A percentile compares a stretch with the other conserved stretches of the same genome.
Evolutionary conservation across 2,113 vertebrate genomes (phyloP).

Genomic region (Ptilonorhynchus violaceus): DNA sequence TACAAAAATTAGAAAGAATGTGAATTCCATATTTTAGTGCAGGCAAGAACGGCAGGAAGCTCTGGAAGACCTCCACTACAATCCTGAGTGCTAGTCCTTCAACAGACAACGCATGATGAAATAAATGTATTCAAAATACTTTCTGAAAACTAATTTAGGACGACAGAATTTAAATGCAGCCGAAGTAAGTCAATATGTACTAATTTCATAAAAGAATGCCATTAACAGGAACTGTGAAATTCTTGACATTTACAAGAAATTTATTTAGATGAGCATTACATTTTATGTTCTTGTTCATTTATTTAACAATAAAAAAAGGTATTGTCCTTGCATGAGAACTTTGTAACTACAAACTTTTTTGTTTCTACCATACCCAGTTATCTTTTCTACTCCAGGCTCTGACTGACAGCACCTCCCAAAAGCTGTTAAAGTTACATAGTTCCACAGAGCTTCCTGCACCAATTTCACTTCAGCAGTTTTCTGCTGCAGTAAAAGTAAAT

Average conservation of each 20-base stretch:
- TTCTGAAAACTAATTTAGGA: background rate
- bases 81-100: background rate
- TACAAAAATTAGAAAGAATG: background rate
- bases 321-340: background rate
- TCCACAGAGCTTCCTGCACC: background rate
- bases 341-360: background rate
- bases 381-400: background rate
- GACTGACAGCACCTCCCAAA: background rate
- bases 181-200: background rate
- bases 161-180: background rate
- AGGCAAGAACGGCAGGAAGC: background rate
- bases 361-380: background rate
- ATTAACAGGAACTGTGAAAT: background rate
- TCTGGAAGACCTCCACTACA: background rate
- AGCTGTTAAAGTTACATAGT: slow-evolving; percentile 18
- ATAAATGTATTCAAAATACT: background rate
- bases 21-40: background rate
- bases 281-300: background rate
- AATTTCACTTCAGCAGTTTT: slow-evolving; percentile 5
- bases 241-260: background rate
- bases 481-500: background rate
- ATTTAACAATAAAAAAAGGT: background rate
- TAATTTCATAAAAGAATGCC: background rate
- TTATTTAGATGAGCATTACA: background rate
- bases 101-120: background rate